These are phyloP conservation scores for Heptranchias perlo DNA, from an alignment of 2,113 vertebrate species.

Conservation along the genomic window DNA sequence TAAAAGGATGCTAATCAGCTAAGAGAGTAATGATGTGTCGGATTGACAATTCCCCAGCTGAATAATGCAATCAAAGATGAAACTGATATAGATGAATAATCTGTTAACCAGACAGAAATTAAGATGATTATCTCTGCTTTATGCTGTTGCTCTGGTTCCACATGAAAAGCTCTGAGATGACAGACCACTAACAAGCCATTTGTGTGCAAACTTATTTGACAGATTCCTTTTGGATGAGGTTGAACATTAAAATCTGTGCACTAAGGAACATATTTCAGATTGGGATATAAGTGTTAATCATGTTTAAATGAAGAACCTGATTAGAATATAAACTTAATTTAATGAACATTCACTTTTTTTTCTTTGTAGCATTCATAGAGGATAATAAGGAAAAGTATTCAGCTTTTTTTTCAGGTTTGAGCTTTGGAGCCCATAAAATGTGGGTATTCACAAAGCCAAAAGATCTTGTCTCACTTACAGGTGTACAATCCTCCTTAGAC, in stretches of 20 bases:
- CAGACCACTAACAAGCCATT: not conserved
- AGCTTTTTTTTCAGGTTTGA: not conserved
- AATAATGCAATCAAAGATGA: slow-evolving; percentile 11
- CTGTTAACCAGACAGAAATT: slow-evolving; percentile 26
- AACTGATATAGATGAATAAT: not conserved
- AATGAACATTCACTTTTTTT: not conserved
- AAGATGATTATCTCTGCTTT: not conserved
- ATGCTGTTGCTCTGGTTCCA: not conserved
- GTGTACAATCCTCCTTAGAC: no score
- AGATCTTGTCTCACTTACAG: not conserved
- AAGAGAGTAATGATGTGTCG: not conserved
- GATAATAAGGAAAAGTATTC: not conserved
- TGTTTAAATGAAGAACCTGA: not conserved
- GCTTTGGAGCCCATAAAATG: not conserved
- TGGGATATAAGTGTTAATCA: not conserved
- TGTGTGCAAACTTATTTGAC: not conserved
- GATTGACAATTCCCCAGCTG: slow-evolving; percentile 17
- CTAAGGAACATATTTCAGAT: not conserved
- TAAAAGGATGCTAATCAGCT: not conserved
- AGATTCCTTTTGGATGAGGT: not conserved
- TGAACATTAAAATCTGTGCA: not conserved
- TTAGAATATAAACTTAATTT: not conserved
- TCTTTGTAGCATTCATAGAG: not conserved
- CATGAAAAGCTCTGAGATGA: not conserved
- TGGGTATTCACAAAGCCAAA: no score